Evolutionary conservation across 1,140 invertebrate genomes (phyloP), one percentile per base, ranked within the genome.

Genomic region (Geopemphigus sp.): DNA sequence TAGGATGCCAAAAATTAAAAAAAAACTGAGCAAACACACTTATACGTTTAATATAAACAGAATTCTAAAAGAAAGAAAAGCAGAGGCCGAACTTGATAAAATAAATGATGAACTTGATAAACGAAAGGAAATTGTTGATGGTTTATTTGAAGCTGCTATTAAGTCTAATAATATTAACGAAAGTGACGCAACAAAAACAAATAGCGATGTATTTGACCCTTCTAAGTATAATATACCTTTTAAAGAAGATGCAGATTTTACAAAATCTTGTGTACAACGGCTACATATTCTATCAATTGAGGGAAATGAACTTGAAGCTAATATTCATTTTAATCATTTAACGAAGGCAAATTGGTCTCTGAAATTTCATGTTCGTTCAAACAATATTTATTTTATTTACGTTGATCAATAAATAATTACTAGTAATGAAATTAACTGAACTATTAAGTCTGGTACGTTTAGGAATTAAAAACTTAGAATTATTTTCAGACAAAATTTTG

Each of bases 11-110:
- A 39, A 8, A 39, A 8, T 39, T 39, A 39, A 39, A 39, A 11
- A 76, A 22, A 56, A 73, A 57, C 22, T 0, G 0, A 12, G 3
- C 12, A 74, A 45, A 59, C 5, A 32, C 4, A 19, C 39, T 47
- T 39, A 22, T 10, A 61, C 61, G 45, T 78, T 78, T 78, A 57
- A 78, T 47, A 78, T 78, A 12, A 47, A 47, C 47, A 59, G 5
- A 61, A 78, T 78, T 26, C 39, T 78, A 8, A 78, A 61, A 61
- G 39, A 78, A 19, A 78, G 73, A 50, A 32, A 78, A 78, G 57
- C 22, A 26, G 56, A 78, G 0, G 11, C 1, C 50, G 57, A 45
- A 26, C 50, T 47, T 50, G 17, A 6, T 56, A 61, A 59, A 53
- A 39, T 29, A 47, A 12, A 14, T 47, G 73, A n/a, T 11, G 32